Conservation (phyloP, 2,113 vertebrate species). For the Turnix velox region DNA sequence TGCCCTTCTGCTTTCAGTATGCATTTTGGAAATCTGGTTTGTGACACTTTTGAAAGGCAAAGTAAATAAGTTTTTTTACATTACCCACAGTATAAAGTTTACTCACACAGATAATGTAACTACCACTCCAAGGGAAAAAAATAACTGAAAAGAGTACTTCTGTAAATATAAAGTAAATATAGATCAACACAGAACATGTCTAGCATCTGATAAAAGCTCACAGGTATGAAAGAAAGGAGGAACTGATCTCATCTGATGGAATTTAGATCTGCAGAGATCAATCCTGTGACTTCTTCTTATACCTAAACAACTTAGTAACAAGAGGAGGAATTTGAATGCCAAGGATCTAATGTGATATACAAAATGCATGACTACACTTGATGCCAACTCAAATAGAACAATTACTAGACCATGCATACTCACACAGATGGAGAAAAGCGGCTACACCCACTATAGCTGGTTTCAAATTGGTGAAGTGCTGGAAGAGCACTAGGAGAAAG, state of each 20-base stretch:
- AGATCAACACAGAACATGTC: not conserved
- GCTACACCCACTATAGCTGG: not conserved
- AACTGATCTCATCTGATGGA: not conserved
- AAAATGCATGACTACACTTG: not conserved
- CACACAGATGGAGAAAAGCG: not conserved
- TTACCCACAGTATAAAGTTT: not conserved
- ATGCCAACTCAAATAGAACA: not conserved
- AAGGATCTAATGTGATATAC: not conserved
- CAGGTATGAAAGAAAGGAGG: not conserved
- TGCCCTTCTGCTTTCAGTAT: not conserved
- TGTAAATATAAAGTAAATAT: not conserved
- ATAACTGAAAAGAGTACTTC: not conserved
- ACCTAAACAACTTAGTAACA: not conserved
- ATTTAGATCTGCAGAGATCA: not conserved
- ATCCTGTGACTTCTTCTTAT: not conserved
- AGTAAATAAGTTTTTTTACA: not conserved
- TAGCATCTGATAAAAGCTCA: not conserved
- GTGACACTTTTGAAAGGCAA: not conserved
- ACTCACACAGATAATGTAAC: not conserved
- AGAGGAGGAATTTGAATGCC: not conserved
- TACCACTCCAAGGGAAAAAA: not conserved
- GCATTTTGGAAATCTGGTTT: not conserved
- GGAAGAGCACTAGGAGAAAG: not conserved
- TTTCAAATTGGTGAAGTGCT: not conserved
- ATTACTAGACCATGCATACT: not conserved